These are phyloP conservation scores for Sebastiscus albofasciatus DNA, from an alignment of 2,797 vertebrate genomes.

Conservation along the genomic window DNA sequence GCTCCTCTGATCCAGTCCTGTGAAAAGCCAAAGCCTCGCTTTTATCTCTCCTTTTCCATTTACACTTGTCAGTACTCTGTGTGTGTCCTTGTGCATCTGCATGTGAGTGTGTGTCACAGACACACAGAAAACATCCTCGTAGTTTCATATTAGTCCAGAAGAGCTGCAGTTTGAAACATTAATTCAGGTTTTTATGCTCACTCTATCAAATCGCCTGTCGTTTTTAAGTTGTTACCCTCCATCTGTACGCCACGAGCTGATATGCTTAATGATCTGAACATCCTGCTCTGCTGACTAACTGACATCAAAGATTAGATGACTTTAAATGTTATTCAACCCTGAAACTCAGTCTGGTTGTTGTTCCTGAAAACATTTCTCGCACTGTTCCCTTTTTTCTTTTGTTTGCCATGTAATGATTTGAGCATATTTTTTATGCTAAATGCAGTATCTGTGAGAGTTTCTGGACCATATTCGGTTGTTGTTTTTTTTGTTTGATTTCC, in stretches of 20 bases:
- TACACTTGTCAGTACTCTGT: conserved; percentile 28
- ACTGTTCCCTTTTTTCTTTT: background rate
- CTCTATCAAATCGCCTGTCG: conserved; percentile 22
- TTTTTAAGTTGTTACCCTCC: conserved; percentile 19
- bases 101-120: background rate
- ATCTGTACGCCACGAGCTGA: conserved; percentile 18
- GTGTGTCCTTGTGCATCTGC: background rate
- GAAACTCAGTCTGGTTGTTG: conserved; percentile 8
- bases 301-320: conserved; percentile 11
- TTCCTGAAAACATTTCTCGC: background rate
- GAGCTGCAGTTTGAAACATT: background rate
- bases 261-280: conserved; percentile 27
- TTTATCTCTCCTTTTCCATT: conserved; percentile 49
- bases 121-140: background rate
- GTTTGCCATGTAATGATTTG: too few relatives aligned
- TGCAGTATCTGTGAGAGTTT: too few relatives aligned
- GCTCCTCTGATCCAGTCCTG: conserved; percentile 47
- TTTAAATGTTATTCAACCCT: conserved; percentile 12
- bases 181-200: background rate
- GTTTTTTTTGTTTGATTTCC: too few relatives aligned
- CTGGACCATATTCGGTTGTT: too few relatives aligned
- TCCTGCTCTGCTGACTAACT: conserved; percentile 18
- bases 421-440: too few relatives aligned
- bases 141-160: background rate
- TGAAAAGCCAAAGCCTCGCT: conserved; percentile 44